Base-by-base conservation (phyloP, 2,888 invertebrate species). In the Anarsia innoxiella region DNA sequence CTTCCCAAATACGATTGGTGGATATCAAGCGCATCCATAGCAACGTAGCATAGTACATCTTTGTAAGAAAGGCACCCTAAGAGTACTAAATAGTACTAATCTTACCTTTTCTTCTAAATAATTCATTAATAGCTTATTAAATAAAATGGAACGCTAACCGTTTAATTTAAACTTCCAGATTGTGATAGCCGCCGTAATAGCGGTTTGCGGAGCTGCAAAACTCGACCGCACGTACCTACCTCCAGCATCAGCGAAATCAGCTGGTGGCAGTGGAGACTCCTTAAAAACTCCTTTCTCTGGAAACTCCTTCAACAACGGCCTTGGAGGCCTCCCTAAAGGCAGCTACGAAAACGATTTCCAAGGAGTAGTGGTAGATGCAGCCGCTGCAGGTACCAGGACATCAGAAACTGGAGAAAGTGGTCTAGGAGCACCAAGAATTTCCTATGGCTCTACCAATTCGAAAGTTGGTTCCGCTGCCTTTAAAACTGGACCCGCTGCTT, bases 381-480 rank as follows among this genome's bases (percentile, higher is more conserved):
- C 62, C 0, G 52, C 65, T 2, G 62, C 78, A 29, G 80, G 78
- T 0, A 77, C 68, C 2, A 69, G 82, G 44, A 53, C 71, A 0
- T 64, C 70, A 12, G 53, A 63, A 10, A 55, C 60, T 6, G 56
- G 41, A 12, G 68, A 65, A 23, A 62, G 68, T 2, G 80, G 76
- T 6, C 59, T 84, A 3, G 83, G 84, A 32, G 72, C 50, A 2
- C 57, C 76, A 1, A 68, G 82, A 45, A 45, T 50, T 1, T 49
- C 70, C 0, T 84, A 84, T 30, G 83, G 84, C n/a, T 83, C 82
- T 3, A 58, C 54, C 1, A 51, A 71, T 37, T 83, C 83, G 1
- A 84, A 73, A 64, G 84, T 84, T 8, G 84, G 84, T 12, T 71
- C 69, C 9, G 83, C 80, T 2, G 84, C 82, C 0, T 84, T 84